Conservation (phyloP, 2,888 invertebrate genomes). For the Hyppa rectilinea region DNA sequence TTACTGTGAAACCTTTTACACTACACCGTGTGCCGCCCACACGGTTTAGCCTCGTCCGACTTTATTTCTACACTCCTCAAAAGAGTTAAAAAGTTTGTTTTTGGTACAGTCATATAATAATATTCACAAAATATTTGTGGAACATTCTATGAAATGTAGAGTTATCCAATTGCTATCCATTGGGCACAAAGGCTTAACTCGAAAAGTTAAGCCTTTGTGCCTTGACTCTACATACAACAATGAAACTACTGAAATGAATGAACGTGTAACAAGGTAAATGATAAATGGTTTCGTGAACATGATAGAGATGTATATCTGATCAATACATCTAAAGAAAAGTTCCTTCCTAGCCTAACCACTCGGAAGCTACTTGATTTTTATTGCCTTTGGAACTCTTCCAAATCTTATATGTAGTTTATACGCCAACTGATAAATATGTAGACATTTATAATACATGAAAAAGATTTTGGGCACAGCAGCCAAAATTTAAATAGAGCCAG, state of each 20-base stretch:
- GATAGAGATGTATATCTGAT: background rate
- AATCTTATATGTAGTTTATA: slow-evolving; percentile 2
- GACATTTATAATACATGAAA: too few species aligned
- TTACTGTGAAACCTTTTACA: background rate
- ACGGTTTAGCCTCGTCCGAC: background rate
- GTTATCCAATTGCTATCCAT: background rate
- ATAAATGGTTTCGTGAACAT: slow-evolving; percentile 17
- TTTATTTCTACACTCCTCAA: background rate
- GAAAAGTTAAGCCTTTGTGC: too few species aligned
- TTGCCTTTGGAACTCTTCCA: background rate
- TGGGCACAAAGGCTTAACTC: background rate
- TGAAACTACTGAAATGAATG: background rate
- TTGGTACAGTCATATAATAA: background rate
- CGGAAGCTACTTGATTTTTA: slow-evolving; percentile 4
- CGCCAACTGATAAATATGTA: background rate
- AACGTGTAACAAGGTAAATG: background rate
- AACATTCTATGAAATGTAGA: background rate
- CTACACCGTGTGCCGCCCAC: background rate
- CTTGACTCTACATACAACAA: background rate
- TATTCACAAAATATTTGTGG: background rate
- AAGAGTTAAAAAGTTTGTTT: background rate
- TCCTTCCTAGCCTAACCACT: background rate
- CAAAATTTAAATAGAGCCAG: too few species aligned
- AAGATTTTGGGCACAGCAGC: too few species aligned
- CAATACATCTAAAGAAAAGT: background rate